Conservation (phyloP, 2,113 vertebrate genomes). For the Pyxicephalus adspersus region DNA sequence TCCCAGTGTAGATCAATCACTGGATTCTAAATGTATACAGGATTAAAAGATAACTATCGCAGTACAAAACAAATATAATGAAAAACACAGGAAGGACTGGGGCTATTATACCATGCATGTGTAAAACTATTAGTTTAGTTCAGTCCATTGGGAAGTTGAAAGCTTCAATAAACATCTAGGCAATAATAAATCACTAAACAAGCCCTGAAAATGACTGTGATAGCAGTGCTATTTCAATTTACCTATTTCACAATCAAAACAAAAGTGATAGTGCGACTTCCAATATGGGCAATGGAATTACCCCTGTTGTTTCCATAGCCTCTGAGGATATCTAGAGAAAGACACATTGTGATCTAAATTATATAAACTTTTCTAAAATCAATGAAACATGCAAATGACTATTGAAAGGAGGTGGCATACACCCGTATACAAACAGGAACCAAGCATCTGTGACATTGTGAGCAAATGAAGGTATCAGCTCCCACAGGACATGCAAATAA, state of each 20-base stretch:
- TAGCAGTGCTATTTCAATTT: slow-evolving; percentile 26
- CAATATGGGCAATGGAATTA: slow-evolving; percentile 49
- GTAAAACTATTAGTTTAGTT: slow-evolving; percentile 41
- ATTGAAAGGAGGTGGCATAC: slow-evolving; percentile 61
- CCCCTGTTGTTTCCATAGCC: slow-evolving; percentile 61
- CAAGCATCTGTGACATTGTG: slow-evolving; percentile 66
- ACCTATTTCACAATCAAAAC: slow-evolving; percentile 26
- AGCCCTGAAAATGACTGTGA: slow-evolving; percentile 44
- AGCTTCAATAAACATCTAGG: slow-evolving; percentile 13
- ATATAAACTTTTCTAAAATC: slow-evolving; percentile 67
- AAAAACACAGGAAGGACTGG: not conserved
- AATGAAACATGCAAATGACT: slow-evolving; percentile 70
- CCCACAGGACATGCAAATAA: slow-evolving; percentile 64
- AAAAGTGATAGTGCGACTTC: slow-evolving; percentile 44
- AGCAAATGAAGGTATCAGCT: slow-evolving; percentile 72
- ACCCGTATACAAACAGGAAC: slow-evolving; percentile 61
- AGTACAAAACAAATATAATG: slow-evolving; percentile 4
- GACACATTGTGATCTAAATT: slow-evolving; percentile 63
- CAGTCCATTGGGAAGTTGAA: slow-evolving; percentile 23
- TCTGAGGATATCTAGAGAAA: slow-evolving; percentile 61
- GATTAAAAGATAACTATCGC: not conserved
- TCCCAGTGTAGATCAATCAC: not conserved
- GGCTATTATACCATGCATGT: slow-evolving; percentile 21
- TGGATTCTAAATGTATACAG: not conserved
- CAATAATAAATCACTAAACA: slow-evolving; percentile 50